Evolutionary conservation across 2,797 vertebrate species (phyloP).

Genomic region (Urocyon cinereoargenteus): DNA sequence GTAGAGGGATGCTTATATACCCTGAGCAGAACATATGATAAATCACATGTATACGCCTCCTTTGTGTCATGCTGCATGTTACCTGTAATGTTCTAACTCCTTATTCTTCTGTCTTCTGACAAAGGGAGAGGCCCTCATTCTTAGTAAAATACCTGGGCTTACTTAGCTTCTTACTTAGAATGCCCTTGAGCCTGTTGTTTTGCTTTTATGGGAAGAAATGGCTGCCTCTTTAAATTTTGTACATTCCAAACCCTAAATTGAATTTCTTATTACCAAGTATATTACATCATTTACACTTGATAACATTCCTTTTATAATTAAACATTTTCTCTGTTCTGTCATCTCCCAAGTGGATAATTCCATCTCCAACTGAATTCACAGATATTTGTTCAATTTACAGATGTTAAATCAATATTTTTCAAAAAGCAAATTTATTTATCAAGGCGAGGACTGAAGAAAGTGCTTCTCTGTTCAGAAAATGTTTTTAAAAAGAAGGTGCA

Average conservation of each 20-base stretch:
- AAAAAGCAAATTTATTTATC: background rate
- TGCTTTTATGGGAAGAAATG: conserved; percentile 7
- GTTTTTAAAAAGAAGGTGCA: background rate
- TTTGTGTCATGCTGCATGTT: background rate
- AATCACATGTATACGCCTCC: background rate
- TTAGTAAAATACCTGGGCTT: conserved; percentile 43
- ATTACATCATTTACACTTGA: background rate
- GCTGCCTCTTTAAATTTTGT: background rate
- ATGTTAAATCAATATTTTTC: background rate
- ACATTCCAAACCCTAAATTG: background rate
- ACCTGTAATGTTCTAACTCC: background rate
- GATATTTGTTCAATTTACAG: background rate
- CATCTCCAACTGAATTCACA: background rate
- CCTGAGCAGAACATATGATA: background rate
- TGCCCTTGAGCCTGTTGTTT: background rate
- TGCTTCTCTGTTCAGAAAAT: background rate
- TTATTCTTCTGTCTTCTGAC: background rate
- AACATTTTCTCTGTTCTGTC: background rate
- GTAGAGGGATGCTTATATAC: background rate
- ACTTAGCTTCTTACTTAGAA: background rate
- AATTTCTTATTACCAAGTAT: background rate
- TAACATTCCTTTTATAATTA: background rate
- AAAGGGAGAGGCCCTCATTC: background rate
- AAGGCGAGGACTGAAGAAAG: background rate
- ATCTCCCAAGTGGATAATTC: background rate